These are phyloP conservation scores for Botia almorhae DNA, from an alignment of 2,797 vertebrate genomes.

Conservation along the genomic window DNA sequence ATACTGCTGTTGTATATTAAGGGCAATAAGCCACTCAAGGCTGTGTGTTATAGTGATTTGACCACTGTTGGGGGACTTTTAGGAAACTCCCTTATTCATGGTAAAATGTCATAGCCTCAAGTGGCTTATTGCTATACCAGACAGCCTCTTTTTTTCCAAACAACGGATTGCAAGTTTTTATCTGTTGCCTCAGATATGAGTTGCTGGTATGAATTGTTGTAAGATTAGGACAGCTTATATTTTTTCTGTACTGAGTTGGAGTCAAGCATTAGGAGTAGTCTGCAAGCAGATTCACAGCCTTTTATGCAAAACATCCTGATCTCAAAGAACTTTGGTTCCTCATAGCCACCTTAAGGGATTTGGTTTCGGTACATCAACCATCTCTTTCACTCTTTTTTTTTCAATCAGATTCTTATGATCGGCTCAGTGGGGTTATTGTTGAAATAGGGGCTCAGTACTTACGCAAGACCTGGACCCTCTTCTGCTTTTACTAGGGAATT, in stretches of 20 bases:
- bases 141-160: conserved; percentile 36
- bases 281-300: conserved; percentile 25
- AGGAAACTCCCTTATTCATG: not conserved
- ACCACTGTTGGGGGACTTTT: too few relatives aligned
- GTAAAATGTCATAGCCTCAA: not conserved
- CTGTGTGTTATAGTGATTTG: not conserved
- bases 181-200: conserved; percentile 23
- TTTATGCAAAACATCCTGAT: conserved; percentile 46
- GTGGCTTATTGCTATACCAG: not conserved
- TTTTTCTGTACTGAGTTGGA: conserved; percentile 14
- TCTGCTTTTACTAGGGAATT: conserved; percentile 64
- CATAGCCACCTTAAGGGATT: conserved; percentile 19
- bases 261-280: not conserved
- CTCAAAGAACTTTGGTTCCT: conserved; percentile 22
- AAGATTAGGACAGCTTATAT: not conserved
- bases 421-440: conserved; percentile 68
- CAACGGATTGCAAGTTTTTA: conserved; percentile 43
- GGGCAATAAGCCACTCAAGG: not conserved
- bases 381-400: conserved; percentile 11
- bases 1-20: not conserved
- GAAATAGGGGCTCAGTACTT: conserved; percentile 70
- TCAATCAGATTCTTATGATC: conserved; percentile 33
- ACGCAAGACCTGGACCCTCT: conserved; percentile 74
- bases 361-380: conserved; percentile 6
- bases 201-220: conserved; percentile 20